Conservation (phyloP, 2,888 invertebrate genomes). For the Mesorhabditis sp. region DNA sequence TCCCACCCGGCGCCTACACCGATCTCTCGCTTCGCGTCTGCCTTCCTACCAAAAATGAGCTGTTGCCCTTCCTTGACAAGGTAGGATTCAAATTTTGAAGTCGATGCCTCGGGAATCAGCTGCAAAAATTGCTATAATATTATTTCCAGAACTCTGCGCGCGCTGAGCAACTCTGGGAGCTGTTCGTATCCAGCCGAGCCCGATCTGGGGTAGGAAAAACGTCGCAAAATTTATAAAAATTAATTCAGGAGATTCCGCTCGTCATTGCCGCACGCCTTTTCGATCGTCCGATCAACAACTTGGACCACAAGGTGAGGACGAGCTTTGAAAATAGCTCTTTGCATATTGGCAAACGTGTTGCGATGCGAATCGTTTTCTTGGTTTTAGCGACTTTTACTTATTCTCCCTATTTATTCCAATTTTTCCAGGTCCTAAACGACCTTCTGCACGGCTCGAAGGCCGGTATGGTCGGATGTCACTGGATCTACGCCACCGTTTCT, state of each 20-base stretch:
- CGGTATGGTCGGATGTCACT: conserved; percentile 57
- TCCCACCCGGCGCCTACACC: conserved; percentile 47
- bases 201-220: conserved; percentile 36
- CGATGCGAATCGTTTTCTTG: no score
- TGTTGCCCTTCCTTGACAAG: conserved; percentile 56
- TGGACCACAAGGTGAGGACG: conserved; percentile 34
- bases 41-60: conserved; percentile 54
- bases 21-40: conserved; percentile 55
- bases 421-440: conserved; percentile 40
- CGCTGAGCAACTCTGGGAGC: conserved; percentile 56
- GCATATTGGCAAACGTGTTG: no score
- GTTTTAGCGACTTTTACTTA: background rate
- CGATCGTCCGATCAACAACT: conserved; percentile 55
- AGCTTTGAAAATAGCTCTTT: background rate
- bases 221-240: background rate
- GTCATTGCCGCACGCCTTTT: conserved; percentile 55
- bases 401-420: background rate
- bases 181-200: conserved; percentile 54
- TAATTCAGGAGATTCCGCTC: conserved; percentile 52
- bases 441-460: conserved; percentile 50
- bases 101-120: background rate
- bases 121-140: background rate
- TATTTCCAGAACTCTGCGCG: conserved; percentile 46
- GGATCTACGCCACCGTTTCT: conserved; percentile 54
- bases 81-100: conserved; percentile 16